Conservation (phyloP, 2,888 invertebrate genomes). For the Leistus spinibarbis region DNA sequence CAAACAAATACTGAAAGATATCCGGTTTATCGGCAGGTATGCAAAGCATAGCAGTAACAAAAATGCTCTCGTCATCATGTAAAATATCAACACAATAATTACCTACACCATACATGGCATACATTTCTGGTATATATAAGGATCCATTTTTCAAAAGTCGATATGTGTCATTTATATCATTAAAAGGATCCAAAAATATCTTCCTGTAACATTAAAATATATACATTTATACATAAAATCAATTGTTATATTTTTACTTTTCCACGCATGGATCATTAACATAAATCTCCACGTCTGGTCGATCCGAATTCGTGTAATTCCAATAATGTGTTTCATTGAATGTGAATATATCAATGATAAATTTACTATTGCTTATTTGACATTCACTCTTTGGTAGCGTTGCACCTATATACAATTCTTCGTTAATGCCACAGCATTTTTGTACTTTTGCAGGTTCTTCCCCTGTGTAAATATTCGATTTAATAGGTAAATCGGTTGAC, state of each 20-base stretch:
- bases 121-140: slow-evolving; percentile 4
- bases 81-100: slow-evolving; percentile 18
- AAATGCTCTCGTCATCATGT: neutral
- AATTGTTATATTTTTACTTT: neutral
- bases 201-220: neutral
- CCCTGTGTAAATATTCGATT: neutral
- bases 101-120: neutral
- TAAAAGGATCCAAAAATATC: neutral
- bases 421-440: slow-evolving; percentile 6
- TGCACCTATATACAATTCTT: neutral
- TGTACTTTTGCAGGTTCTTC: slow-evolving; percentile 8
- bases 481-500: neutral
- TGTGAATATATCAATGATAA: slow-evolving; percentile 6
- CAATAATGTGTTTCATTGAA: slow-evolving; percentile 16
- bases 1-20: slow-evolving; percentile 10
- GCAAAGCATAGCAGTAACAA: slow-evolving; percentile 13
- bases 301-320: slow-evolving; percentile 8
- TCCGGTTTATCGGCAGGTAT: neutral
- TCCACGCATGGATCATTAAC: slow-evolving; percentile 11
- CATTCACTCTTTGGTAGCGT: neutral
- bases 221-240: neutral
- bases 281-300: neutral
- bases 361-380: neutral
- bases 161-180: slow-evolving; percentile 15
- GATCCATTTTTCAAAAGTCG: slow-evolving; percentile 15